Conservation (phyloP, 2,113 vertebrate genomes). For the Dascyllus trimaculatus region DNA sequence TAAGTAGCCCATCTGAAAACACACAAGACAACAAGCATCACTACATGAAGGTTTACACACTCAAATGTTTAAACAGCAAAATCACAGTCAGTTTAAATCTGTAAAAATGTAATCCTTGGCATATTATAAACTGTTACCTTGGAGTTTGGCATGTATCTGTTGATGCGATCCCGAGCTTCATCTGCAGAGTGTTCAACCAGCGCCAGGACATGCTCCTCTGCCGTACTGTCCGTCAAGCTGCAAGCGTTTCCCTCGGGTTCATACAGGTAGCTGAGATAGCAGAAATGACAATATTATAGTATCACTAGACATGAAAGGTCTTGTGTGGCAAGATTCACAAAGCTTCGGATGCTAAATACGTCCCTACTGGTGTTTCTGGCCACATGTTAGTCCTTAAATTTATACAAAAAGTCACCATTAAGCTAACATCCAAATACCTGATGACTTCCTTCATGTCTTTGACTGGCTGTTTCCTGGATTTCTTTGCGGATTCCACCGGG, state of each 20-base stretch:
- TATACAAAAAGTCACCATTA: slow-evolving; percentile 10
- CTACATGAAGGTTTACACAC: neutral
- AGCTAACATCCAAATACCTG: slow-evolving; percentile 82
- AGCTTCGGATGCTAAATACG: neutral
- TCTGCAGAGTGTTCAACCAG: slow-evolving; percentile 97
- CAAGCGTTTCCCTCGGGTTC: slow-evolving; percentile 97
- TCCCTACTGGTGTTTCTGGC: neutral
- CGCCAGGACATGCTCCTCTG: slow-evolving; percentile 96
- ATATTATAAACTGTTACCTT: slow-evolving; percentile 84
- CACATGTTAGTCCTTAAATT: neutral
- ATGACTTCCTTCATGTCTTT: slow-evolving; percentile 95
- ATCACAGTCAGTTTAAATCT: too few species aligned
- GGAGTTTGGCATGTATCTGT: slow-evolving; percentile 91
- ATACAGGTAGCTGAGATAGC: slow-evolving; percentile 88
- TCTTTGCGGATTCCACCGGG: slow-evolving; percentile 93
- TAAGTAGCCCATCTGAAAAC: slow-evolving; percentile 93
- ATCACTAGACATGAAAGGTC: neutral
- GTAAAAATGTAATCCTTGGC: too few species aligned
- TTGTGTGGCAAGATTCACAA: slow-evolving; percentile 12
- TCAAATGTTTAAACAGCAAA: neutral
- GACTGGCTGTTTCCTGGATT: slow-evolving; percentile 93
- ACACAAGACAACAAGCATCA: slow-evolving; percentile 13
- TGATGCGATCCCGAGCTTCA: slow-evolving; percentile 95
- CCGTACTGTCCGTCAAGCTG: slow-evolving; percentile 96
- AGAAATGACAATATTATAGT: slow-evolving; percentile 5